Base-by-base conservation (phyloP, 2,797 vertebrate genomes). In the Orientallactaga sibirica region DNA sequence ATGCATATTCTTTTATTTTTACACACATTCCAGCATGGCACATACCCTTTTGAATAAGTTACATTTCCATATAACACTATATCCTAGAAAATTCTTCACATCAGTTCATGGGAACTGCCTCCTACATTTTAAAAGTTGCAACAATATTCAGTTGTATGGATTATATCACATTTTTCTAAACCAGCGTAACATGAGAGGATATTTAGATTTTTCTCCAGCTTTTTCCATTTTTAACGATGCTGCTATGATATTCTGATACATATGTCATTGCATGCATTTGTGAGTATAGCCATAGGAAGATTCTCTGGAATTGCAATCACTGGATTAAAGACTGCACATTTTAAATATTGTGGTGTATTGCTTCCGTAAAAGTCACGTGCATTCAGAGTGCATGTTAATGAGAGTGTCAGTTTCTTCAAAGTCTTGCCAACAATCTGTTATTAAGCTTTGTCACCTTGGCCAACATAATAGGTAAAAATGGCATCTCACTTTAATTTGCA, bases 1-100 rank as follows among this genome's bases (percentile, higher is more conserved):
- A 86, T 73, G 91, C 91, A 68, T 58, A 68, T 61, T 76, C 88
- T 95, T 85, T 89, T 92, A 92, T 88, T 95, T 93, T 96, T 86
- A 92, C 81, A 95, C 81, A 67, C 41, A 16, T 82, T 64, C 77
- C 77, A 52, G 11, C 74, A 48, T 43, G 92, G 58, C 79, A 62
- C 29, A 68, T 43, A 66, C 79, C 55, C 86, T 83, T 48, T 81
- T 86, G 68, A 33, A 62, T 91, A 64, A 55, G 29, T 91, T 68
- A 66, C 74, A 87, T 93, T 87, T 29, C 33, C 48, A 43, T 27
- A 73, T 68, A 68, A 73, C 22, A 41, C 7, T 25, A 1, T 10
- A 19, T 84, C 15, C 79, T 41, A 74, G 82, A 55, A 86, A 82
- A 71, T 15, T 22, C 27, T 22, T 58, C 81, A 29, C 4, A 5